phyloP scores from a whole-genome alignment of 1,140 invertebrate species.

The Heliothis virescens region DNA sequence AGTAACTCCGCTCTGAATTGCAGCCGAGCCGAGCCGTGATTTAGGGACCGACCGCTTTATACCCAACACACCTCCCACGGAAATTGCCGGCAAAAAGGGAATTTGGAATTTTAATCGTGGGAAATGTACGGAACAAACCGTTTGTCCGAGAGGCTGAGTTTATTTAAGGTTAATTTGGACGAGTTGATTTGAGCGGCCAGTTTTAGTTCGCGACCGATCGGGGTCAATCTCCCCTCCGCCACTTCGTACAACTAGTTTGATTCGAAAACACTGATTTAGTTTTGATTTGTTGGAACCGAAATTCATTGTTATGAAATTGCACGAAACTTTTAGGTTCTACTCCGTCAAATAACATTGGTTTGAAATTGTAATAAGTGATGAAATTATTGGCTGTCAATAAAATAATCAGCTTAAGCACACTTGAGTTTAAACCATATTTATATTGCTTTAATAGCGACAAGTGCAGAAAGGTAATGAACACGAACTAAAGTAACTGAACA shows the following conservation, averaged over 20 bases:
- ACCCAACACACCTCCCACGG: constrained; percentile 45
- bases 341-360: not conserved
- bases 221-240: constrained; percentile 48
- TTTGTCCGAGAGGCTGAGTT: constrained; percentile 57
- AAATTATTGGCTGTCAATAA: not conserved
- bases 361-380: not conserved
- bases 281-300: constrained; percentile 41
- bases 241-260: constrained; percentile 41
- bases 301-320: constrained; percentile 2
- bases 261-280: constrained; percentile 44
- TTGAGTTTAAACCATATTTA: too few species aligned
- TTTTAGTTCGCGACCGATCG: constrained; percentile 61
- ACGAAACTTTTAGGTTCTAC: not conserved
- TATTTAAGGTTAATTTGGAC: constrained; percentile 81
- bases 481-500: not conserved
- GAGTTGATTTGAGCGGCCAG: constrained; percentile 66
- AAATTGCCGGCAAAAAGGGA: constrained; percentile 68
- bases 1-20: constrained; percentile 65
- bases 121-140: constrained; percentile 62
- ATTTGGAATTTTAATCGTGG: constrained; percentile 81
- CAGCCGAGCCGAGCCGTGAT: constrained; percentile 61
- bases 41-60: constrained; percentile 63
- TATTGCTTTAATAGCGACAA: not conserved
- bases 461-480: not conserved
- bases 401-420: not conserved